Conservation (phyloP, 2,888 invertebrate genomes). For the Cephus pulcher region DNA sequence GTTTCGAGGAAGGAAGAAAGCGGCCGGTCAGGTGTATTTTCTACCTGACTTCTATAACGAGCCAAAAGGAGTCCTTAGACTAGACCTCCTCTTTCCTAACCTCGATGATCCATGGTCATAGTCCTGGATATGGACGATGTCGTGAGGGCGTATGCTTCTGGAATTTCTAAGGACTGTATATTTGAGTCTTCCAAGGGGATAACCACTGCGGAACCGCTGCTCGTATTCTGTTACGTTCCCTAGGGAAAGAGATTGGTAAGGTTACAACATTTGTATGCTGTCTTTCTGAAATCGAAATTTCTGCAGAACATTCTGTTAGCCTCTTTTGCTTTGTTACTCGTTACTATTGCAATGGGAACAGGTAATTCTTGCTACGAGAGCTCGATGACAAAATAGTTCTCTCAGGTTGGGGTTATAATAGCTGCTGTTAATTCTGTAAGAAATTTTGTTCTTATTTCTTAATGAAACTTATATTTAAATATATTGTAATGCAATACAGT, state of each 20-base stretch:
- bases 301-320: neutral
- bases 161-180: constrained; percentile 4
- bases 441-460: too few relatives aligned
- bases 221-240: neutral
- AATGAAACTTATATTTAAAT: neutral
- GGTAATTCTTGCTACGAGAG: neutral
- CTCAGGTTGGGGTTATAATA: neutral
- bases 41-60: constrained; percentile 2
- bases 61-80: neutral
- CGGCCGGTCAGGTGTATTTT: constrained; percentile 1
- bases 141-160: constrained; percentile 9
- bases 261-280: neutral
- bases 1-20: constrained; percentile 6
- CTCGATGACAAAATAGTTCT: neutral
- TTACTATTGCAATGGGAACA: neutral
- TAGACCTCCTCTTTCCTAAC: neutral
- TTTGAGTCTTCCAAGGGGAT: neutral
- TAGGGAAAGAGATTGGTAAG: neutral
- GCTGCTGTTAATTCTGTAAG: neutral
- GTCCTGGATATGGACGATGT: neutral
- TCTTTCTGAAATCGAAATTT: too few relatives aligned
- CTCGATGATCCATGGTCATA: neutral
- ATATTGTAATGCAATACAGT: neutral
- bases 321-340: neutral
- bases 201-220: neutral